These are phyloP conservation scores for Potorous gilbertii DNA, from an alignment of 2,797 vertebrate species.

Conservation along the genomic window DNA sequence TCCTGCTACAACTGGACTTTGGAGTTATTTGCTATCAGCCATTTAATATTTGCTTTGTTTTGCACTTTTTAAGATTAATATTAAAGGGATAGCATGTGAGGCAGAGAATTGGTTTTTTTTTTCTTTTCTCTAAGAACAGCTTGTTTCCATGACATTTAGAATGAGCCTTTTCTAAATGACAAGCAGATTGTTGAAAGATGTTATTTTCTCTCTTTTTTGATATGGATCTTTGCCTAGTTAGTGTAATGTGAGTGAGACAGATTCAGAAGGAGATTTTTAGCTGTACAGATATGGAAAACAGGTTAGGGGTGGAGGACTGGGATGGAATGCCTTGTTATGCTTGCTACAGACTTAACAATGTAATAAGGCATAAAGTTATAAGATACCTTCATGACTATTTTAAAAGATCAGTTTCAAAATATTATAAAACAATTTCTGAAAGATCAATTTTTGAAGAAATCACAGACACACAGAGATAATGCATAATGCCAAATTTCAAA, in stretches of 20 bases:
- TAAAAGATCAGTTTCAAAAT: neutral
- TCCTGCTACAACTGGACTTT: conserved; percentile 5
- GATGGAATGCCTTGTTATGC: conserved; percentile 37
- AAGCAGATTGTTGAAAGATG: conserved; percentile 79
- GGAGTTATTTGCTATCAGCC: conserved; percentile 77
- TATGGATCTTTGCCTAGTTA: conserved; percentile 73
- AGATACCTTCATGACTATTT: conserved; percentile 47
- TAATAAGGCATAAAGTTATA: conserved; percentile 67
- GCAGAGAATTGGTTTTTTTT: conserved; percentile 65
- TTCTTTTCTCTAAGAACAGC: conserved; percentile 74
- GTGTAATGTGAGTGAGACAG: conserved; percentile 75
- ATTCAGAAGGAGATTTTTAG: conserved; percentile 69
- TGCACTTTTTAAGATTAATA: conserved; percentile 77
- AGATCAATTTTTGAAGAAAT: neutral
- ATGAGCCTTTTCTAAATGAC: conserved; percentile 83
- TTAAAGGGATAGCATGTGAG: conserved; percentile 63
- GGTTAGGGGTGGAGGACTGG: conserved; percentile 1
- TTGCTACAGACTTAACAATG: conserved; percentile 69
- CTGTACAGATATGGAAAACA: conserved; percentile 19
- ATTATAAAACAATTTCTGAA: neutral
- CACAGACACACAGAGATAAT: neutral
- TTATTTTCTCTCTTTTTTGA: conserved; percentile 75
- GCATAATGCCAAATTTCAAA: neutral
- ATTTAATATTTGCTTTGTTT: conserved; percentile 79
- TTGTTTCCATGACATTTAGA: conserved; percentile 83